phyloP scores from a whole-genome alignment of 2,113 vertebrate species.

The Dascyllus trimaculatus region DNA sequence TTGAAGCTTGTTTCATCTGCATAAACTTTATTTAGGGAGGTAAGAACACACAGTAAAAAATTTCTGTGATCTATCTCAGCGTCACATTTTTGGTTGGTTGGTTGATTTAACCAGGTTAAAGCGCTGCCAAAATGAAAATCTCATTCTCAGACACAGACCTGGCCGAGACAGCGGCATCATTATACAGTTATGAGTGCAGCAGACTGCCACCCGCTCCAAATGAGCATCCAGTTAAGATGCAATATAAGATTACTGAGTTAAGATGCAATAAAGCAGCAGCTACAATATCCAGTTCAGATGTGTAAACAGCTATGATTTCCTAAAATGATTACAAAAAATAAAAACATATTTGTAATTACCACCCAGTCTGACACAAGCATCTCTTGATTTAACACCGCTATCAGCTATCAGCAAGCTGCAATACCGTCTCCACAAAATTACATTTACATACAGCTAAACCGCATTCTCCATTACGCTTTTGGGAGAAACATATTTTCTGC shows the following conservation, averaged over 20 bases:
- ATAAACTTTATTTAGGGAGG: not conserved
- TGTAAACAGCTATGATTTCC: not conserved
- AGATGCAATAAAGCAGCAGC: not conserved
- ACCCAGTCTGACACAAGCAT: no score
- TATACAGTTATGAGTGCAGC: not conserved
- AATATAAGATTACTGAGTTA: not conserved
- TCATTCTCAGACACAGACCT: not conserved
- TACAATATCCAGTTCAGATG: not conserved
- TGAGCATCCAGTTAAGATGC: not conserved
- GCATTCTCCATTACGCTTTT: no score
- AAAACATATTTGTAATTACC: no score
- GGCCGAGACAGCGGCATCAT: not conserved
- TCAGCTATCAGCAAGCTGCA: no score
- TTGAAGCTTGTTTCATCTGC: conserved; percentile 26
- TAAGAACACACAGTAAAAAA: not conserved
- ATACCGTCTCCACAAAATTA: no score
- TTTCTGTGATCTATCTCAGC: not conserved
- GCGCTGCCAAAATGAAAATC: not conserved
- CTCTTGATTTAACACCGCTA: no score
- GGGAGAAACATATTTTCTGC: no score
- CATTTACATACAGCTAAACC: no score
- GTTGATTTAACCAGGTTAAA: not conserved
- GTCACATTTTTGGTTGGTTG: not conserved
- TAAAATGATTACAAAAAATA: no score
- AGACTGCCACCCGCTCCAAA: not conserved